A percentile compares a stretch with the other conserved stretches of the same genome.
Conservation (phyloP, 2,113 vertebrate genomes). For the Colossoma macropomum region DNA sequence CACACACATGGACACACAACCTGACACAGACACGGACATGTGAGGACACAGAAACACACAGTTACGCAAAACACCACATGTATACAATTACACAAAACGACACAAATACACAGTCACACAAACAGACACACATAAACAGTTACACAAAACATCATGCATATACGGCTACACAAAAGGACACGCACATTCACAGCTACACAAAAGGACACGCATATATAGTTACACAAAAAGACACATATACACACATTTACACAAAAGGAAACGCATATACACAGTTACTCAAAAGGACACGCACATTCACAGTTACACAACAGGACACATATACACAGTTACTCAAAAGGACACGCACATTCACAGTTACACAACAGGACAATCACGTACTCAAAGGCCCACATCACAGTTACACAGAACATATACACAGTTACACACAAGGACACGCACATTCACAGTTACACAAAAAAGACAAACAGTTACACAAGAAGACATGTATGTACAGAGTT, state of each 20-base stretch:
- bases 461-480: neutral
- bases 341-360: neutral
- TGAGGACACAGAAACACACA: neutral
- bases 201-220: neutral
- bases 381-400: too few relatives aligned
- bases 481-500: neutral
- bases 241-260: neutral
- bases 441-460: conserved; percentile 22
- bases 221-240: too few relatives aligned
- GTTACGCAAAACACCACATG: neutral
- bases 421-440: neutral
- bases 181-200: neutral
- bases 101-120: too few relatives aligned
- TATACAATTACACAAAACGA: neutral
- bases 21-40: too few relatives aligned
- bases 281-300: neutral
- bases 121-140: too few relatives aligned
- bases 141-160: too few relatives aligned
- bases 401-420: neutral
- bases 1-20: conserved; percentile 48
- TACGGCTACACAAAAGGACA: neutral
- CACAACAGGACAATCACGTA: too few relatives aligned
- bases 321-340: too few relatives aligned
- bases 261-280: neutral
- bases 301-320: too few relatives aligned